These are phyloP conservation scores for Chironomus striatipennis DNA, from an alignment of 1,140 invertebrate species.

Conservation along the genomic window DNA sequence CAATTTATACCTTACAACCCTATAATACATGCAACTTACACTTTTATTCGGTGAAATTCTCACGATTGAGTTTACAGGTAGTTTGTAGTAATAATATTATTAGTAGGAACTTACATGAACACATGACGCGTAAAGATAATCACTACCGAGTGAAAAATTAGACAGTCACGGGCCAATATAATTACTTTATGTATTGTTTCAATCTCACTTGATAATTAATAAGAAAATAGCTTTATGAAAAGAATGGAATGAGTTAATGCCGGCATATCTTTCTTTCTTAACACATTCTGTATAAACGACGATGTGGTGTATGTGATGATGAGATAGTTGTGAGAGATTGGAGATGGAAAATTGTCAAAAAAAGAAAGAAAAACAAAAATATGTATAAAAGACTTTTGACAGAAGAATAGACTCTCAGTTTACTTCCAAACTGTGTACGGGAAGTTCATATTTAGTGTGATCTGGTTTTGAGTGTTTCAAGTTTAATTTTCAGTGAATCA, in stretches of 20 bases:
- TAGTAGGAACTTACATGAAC: not conserved
- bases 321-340: not conserved
- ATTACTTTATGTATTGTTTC: not conserved
- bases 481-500: not conserved
- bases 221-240: not conserved
- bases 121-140: not conserved
- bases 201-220: not conserved
- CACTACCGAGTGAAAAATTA: not conserved
- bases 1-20: not conserved
- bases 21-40: not conserved
- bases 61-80: not conserved
- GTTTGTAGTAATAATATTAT: not conserved
- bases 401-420: not conserved
- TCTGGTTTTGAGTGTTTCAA: not conserved
- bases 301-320: not conserved
- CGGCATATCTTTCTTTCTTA: no score
- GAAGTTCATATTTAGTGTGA: not conserved
- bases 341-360: not conserved
- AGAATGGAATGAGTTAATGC: no score
- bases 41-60: not conserved
- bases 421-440: not conserved
- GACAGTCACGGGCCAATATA: not conserved
- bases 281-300: not conserved
- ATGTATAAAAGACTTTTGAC: conserved; percentile 20
- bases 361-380: not conserved